Percentiles rank a stretch among this genome's conserved stretches.
phyloP scores from a whole-genome alignment of 2,888 invertebrate species.

The Sphaerophoria taeniata region DNA sequence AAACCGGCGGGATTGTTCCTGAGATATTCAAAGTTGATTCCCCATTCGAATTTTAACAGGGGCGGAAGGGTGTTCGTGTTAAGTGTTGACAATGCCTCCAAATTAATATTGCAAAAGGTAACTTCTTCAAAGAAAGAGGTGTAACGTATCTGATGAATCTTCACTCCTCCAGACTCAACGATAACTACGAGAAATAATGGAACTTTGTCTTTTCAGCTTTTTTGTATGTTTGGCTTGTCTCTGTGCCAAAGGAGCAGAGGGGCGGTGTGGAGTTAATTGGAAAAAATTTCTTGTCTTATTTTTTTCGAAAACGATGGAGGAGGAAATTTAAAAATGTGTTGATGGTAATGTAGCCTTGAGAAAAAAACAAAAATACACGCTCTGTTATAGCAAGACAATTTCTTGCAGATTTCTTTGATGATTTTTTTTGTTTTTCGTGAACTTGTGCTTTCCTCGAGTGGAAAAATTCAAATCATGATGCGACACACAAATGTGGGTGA shows the following conservation, averaged over 20 bases:
- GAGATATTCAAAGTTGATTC: slow-evolving; percentile 36
- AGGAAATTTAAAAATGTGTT: slow-evolving; percentile 12
- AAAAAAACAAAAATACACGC: not conserved
- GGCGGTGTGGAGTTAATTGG: slow-evolving; percentile 25
- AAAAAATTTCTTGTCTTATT: slow-evolving; percentile 27
- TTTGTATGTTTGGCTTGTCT: too few relatives aligned
- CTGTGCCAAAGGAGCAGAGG: not conserved
- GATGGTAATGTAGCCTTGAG: not conserved
- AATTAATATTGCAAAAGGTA: slow-evolving; percentile 31
- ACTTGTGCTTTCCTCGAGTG: slow-evolving; percentile 29
- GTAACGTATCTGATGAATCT: slow-evolving; percentile 13
- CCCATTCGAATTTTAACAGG: slow-evolving; percentile 11
- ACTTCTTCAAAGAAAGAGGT: slow-evolving; percentile 17
- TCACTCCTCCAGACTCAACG: not conserved
- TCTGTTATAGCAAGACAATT: not conserved
- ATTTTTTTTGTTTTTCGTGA: slow-evolving; percentile 42
- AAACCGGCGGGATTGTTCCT: slow-evolving; percentile 35
- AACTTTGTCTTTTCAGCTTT: slow-evolving; percentile 23
- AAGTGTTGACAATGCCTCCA: slow-evolving; percentile 10
- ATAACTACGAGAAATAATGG: not conserved
- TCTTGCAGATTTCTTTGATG: slow-evolving; percentile 36
- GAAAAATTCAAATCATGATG: slow-evolving; percentile 35
- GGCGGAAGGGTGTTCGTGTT: not conserved
- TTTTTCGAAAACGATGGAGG: not conserved
- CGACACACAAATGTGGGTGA: not conserved